A percentile compares a stretch with the other conserved stretches of the same genome.
Evolutionary conservation across 2,797 vertebrate species (phyloP).

Genomic region (Galago senegalensis): DNA sequence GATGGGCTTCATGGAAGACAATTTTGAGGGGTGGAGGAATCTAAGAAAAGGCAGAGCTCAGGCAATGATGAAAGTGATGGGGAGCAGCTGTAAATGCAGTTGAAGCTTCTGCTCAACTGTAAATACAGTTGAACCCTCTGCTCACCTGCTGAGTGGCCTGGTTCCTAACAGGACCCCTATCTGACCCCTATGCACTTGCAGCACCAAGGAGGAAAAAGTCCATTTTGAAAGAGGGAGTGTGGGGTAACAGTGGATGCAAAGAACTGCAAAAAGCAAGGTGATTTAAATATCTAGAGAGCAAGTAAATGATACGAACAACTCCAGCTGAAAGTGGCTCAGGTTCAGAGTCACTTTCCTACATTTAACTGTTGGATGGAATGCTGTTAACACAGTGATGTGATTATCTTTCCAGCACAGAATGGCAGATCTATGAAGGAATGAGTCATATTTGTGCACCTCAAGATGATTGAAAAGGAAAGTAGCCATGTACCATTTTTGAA

Average conservation of each 20-base stretch:
- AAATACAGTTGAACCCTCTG: no score
- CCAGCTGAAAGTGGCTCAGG: neutral
- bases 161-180: no score
- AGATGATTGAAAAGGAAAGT: neutral
- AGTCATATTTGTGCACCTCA: neutral
- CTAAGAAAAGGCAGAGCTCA: no score
- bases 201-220: neutral
- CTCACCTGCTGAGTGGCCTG: no score
- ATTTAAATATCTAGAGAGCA: neutral
- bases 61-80: no score
- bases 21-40: no score
- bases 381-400: constrained; percentile 12
- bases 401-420: constrained; percentile 11
- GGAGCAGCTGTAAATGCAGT: no score
- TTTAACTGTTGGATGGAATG: neutral
- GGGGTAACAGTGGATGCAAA: neutral
- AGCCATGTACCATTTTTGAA: neutral
- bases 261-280: neutral
- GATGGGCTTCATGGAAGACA: no score
- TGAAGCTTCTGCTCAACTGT: no score
- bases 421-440: neutral
- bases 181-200: no score
- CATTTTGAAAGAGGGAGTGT: neutral
- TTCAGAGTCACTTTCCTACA: neutral
- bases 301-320: neutral